Evolutionary conservation across 2,797 vertebrate genomes (phyloP), one percentile per base, ranked within the genome.

Genomic region (Kryptopterus vitreolus): DNA sequence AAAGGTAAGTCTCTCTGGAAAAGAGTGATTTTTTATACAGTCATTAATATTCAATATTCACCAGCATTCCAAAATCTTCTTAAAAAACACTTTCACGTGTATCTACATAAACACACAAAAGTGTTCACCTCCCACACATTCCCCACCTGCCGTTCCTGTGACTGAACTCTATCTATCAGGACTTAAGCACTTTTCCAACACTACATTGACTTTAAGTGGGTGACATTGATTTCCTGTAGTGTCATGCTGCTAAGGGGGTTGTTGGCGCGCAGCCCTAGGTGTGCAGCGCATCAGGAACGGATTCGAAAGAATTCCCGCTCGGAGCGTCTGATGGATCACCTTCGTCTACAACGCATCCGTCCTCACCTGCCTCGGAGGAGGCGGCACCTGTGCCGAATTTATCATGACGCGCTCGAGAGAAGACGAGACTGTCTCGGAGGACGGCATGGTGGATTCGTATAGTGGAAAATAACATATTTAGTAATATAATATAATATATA

Each of bases 181-280:
- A 88, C 66, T 95, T 97, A 96, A 98, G 95, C 95, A 97, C 95
- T 96, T 97, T 97, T 95, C 95, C 94, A 96, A 95, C 95, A 97
- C 95, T 96, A 96, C 95, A 98, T 97, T 98, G 97, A 98, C 97
- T 97, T 98, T 98, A 96, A 98, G 94, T 95, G 95, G 79, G 78
- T 95, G 93, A 88, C 96, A 98, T 97, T 93, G 96, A 99, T 99
- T 99, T 98, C 96, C 95, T 94, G 95, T 96, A 96, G 95, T 91
- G 87, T 94, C 91, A 92, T 89, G 82, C 94, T 94, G 95, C 96
- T 94, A 94, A n/a, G n/a, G 94, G 89, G 95, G 96, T 98, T 92
- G 91, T 96, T 97, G 98, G 95, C 89, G 93, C 95, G 88, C 84
- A 89, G 92, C 95, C 94, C 94, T 92, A 93, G 90, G 91, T 93